Evolutionary conservation across 2,888 invertebrate species (phyloP), one percentile per base, ranked within the genome.

Genomic region (Drosophila testacea): DNA sequence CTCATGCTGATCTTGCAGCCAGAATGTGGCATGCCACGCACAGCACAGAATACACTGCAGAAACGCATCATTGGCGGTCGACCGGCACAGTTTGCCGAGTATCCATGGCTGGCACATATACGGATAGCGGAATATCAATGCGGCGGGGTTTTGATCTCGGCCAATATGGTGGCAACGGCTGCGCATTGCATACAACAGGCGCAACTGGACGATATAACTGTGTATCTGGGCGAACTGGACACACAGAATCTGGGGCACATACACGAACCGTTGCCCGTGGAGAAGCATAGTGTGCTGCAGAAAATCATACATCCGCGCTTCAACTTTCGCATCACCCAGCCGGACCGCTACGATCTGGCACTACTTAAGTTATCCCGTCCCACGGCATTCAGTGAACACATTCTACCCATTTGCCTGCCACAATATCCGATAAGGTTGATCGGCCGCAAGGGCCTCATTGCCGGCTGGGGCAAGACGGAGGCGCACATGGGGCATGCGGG

Each of bases 31-130:
- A 89, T 96, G 11, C 95, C 96, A 0, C 93, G 94, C 92, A 88
- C 92, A 87, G 72, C 93, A 4, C 79, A 93, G 27, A 93, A 94
- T 57, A 93, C 95, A 27, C 90, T 95, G 1, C 95, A 95, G 88
- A 96, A 96, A 90, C 93, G 97, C 55, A 97, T 97, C 69, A 96
- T 97, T 44, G 97, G 97, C 0, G 97, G 97, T 0, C 93, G 96
- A 4, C 96, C 96, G 77, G 97, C 97, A 0, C 93, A 94, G 76
- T 96, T 94, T 50, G 93, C 92, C 0, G 96, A 96, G 93, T 96
- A 96, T 88, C 97, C 97, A 0, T 97, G 97, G 97, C 97, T 97
- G 90, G 96, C 96, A 0, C 97, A 97, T 83, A 96, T 97, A 70
- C 94, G 97, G 88, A 96, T 97, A 79, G 95, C 95, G 0, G 95